Percentiles rank a stretch among this genome's conserved stretches.
phyloP scores from a whole-genome alignment of 2,113 vertebrate species.

The Cervus canadensis region DNA sequence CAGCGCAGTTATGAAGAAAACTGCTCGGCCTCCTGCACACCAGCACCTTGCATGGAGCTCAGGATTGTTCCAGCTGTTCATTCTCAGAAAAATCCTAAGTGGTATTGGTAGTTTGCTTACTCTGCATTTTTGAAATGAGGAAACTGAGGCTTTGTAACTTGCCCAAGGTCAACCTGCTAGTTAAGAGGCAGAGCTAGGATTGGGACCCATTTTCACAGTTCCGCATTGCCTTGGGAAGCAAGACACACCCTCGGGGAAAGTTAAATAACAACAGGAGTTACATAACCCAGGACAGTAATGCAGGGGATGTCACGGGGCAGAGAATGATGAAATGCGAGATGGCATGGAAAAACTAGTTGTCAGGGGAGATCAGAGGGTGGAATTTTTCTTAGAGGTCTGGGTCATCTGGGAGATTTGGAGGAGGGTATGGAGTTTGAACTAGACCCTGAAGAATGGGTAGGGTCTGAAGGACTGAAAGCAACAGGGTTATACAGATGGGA shows the following conservation, averaged over 20 bases:
- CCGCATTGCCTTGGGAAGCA: background rate
- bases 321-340: background rate
- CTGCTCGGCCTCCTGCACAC: background rate
- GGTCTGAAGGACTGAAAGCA: background rate
- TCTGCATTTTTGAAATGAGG: background rate
- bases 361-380: background rate
- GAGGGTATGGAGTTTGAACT: background rate
- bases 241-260: background rate
- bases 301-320: background rate
- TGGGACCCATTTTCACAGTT: slow-evolving; percentile 13
- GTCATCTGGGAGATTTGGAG: background rate
- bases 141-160: slow-evolving; percentile 34
- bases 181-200: background rate
- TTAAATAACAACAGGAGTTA: slow-evolving; percentile 28
- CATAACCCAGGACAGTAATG: background rate
- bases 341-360: background rate
- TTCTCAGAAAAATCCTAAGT: background rate
- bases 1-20: background rate
- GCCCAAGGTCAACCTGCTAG: background rate
- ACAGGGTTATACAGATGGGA: background rate
- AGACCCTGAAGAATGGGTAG: background rate
- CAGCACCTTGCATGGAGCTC: background rate
- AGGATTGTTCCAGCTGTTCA: background rate
- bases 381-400: background rate
- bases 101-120: background rate